Evolutionary conservation across 2,113 vertebrate genomes (phyloP).

Genomic region (Dicrurus megarhynchus): DNA sequence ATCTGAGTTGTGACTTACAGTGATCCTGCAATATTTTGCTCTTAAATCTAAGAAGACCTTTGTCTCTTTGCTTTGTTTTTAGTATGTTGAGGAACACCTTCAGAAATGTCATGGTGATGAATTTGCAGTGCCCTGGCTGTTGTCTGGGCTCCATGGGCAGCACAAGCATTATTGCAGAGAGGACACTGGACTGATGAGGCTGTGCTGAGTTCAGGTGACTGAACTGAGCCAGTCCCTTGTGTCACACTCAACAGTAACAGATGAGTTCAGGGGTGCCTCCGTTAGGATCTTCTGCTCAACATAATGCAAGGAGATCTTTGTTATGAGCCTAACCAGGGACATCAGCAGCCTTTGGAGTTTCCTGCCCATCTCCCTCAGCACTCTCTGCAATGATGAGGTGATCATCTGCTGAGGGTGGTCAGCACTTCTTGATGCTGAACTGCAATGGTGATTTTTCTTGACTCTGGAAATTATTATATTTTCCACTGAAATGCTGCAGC

Average conservation of each 20-base stretch:
- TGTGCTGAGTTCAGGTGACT: not conserved
- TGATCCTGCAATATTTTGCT: not conserved
- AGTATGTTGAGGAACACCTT: not conserved
- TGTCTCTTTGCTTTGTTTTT: not conserved
- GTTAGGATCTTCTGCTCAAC: not conserved
- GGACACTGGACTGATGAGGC: not conserved
- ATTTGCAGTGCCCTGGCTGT: not conserved
- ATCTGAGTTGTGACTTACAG: not conserved
- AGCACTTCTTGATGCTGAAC: not conserved
- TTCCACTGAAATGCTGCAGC: not conserved
- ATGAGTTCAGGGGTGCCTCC: fast-evolving
- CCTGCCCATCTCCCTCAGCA: not conserved
- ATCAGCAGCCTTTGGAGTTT: not conserved
- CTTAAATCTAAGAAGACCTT: not conserved
- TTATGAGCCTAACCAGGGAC: not conserved
- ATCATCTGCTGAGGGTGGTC: not conserved
- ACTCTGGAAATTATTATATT: not conserved
- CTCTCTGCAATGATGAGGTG: not conserved
- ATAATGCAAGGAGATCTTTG: not conserved
- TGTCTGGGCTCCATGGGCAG: not conserved
- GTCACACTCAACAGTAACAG: not conserved
- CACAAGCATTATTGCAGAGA: not conserved
- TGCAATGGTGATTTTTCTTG: not conserved
- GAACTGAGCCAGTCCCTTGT: not conserved
- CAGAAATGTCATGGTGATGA: not conserved